A percentile compares a stretch with the other conserved stretches of the same genome.
Conservation (phyloP, 2,888 invertebrate species). For the Muschampia plurimacula region DNA sequence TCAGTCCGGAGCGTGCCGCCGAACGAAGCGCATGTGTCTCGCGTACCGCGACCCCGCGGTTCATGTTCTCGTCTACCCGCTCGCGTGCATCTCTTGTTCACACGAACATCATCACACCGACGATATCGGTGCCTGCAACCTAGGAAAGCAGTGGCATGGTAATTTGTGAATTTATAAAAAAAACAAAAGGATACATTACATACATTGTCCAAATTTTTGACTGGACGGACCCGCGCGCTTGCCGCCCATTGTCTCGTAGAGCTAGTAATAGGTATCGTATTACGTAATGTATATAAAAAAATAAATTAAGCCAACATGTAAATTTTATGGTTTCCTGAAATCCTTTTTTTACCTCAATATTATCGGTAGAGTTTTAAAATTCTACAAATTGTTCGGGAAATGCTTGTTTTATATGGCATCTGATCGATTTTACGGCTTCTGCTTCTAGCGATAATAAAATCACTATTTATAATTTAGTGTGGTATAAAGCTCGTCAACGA, state of each 20-base stretch:
- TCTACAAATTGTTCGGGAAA: slow-evolving; percentile 41
- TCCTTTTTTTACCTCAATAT: slow-evolving; percentile 8
- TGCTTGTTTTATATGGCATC: slow-evolving; percentile 40
- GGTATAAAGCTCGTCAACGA: slow-evolving; percentile 27
- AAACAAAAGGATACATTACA: slow-evolving; percentile 54
- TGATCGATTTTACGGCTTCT: slow-evolving; percentile 42
- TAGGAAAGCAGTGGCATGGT: slow-evolving; percentile 79
- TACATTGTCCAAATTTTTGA: slow-evolving; percentile 45
- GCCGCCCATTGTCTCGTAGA: slow-evolving; percentile 67
- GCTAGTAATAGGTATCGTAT: slow-evolving; percentile 74
- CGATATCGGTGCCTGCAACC: slow-evolving; percentile 57
- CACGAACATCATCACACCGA: slow-evolving; percentile 49
- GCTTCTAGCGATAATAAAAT: slow-evolving; percentile 33
- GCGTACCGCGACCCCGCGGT: slow-evolving; percentile 50
- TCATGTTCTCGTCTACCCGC: slow-evolving; percentile 51
- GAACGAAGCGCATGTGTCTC: slow-evolving; percentile 61
- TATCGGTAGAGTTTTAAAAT: slow-evolving; percentile 27
- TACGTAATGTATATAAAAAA: slow-evolving; percentile 61
- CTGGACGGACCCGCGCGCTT: slow-evolving; percentile 62
- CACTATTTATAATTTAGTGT: slow-evolving; percentile 38
- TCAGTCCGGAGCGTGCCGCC: slow-evolving; percentile 74
- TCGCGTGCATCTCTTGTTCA: slow-evolving; percentile 55
- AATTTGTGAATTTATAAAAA: slow-evolving; percentile 66
- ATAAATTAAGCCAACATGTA: slow-evolving; percentile 41
- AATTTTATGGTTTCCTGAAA: slow-evolving; percentile 12